phyloP scores from a whole-genome alignment of 2,888 invertebrate genomes.

The Leptinotarsa tumamoca region DNA sequence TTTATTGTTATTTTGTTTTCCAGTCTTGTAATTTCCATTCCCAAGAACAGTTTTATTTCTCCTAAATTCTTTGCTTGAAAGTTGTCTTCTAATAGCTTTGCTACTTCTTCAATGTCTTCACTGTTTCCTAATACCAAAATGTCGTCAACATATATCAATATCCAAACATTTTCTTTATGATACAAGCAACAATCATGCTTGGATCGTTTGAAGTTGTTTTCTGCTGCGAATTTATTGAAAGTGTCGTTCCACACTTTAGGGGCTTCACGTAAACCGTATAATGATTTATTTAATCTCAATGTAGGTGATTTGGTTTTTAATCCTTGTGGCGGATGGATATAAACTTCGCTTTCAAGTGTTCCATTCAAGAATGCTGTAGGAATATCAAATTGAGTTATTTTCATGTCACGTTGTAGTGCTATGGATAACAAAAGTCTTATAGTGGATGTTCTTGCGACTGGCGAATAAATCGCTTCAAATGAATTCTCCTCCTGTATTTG shows the following conservation, averaged over 20 bases:
- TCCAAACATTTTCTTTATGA: constrained; percentile 33
- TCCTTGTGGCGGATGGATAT: constrained; percentile 34
- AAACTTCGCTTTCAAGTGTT: constrained; percentile 36
- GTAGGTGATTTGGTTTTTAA: constrained; percentile 6
- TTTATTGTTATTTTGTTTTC: constrained; percentile 31
- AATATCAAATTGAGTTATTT: constrained; percentile 43
- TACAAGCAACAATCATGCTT: constrained; percentile 41
- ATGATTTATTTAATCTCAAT: constrained; percentile 25
- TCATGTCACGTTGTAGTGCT: constrained; percentile 36
- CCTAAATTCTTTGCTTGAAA: constrained; percentile 34
- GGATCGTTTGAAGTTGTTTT: constrained; percentile 38
- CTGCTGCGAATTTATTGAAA: constrained; percentile 37
- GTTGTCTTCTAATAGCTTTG: constrained; percentile 26
- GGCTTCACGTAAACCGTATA: constrained; percentile 32
- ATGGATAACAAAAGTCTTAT: constrained; percentile 40
- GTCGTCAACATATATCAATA: constrained; percentile 40
- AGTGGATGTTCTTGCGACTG: constrained; percentile 39
- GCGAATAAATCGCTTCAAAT: constrained; percentile 31
- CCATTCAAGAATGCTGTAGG: constrained; percentile 46
- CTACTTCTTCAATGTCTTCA: constrained; percentile 23
- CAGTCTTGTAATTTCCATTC: constrained; percentile 34
- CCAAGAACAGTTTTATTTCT: constrained; percentile 39
- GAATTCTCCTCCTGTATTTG: constrained; percentile 33
- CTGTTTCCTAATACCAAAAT: constrained; percentile 34
- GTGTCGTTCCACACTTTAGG: constrained; percentile 39